Base-by-base conservation (phyloP, 1,140 invertebrate species). In the Vollenhovia emeryi region DNA sequence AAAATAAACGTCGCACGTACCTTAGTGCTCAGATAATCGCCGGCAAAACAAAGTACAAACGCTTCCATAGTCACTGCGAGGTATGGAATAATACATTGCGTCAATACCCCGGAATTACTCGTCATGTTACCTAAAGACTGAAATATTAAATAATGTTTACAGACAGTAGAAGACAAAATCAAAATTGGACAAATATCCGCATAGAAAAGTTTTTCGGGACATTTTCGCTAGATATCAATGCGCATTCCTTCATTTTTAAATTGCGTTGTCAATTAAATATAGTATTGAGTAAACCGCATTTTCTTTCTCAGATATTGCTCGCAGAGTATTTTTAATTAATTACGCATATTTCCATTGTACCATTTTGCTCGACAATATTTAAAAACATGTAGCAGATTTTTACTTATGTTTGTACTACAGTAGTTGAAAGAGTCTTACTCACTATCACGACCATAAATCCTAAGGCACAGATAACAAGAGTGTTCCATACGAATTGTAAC, bases 401-500 rank as follows among this genome's bases (percentile, higher is more conserved):
- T n/a, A n/a, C 27, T 2, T 40, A 24, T 18, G n/a, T n/a, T n/a
- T n/a, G n/a, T 59, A 27, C 4, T 78, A n/a, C 0, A 33, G n/a
- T 18, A 30, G 43, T 11, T 43, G 27, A 73, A 36, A 0, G 4
- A 64, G 4, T 24, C n/a, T 80, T 80, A 66, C 85, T 88, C 30
- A 88, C 86, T 45, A 75, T 88, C 7, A 78, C 33, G 8, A 78
- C 66, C 33, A 88, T 64, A 8, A 87, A 87, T 52, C 64, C 40
- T 33, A 75, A 15, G 15, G 62, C 73, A n/a, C 79, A 87, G 5
- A 88, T 73, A 33, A 84, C 80, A 27, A 87, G 18, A 24, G 48
- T 88, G 11, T 87, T 88, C 50, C 80, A 74, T 45, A 85, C 13
- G 1, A 89, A 86, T 48, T 87, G 86, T 21, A 86, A 13, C 8